Base-by-base conservation (phyloP, 2,797 vertebrate species). In the Linurgus olivaceus region DNA sequence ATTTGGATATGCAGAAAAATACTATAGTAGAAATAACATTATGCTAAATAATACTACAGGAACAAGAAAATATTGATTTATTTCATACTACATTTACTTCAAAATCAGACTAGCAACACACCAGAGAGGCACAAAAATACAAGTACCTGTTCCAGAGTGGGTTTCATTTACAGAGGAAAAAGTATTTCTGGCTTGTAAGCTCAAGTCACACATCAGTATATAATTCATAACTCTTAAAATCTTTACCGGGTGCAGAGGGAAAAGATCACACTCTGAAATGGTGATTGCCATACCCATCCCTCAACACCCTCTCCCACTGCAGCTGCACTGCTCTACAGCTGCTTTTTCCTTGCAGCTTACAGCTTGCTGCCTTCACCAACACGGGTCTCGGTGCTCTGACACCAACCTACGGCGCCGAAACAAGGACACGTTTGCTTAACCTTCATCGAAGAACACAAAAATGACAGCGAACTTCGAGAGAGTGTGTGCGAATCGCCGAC, bases 371-470 rank as follows among this genome's bases (percentile, higher is more conserved):
- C 21, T 26, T 52, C 66, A 51, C 37, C 38, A 63, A 40, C 3
- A 17, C 1, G 8, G 13, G 6, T 14, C n/a, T 11, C 5, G 11
- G 40, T 13, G 66, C 52, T 4, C 12, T 1, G 18, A 61, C 72
- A 79, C 17, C 25, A 48, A 10, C 13, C 16, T 55, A 7, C 0
- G 2, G 20, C 20, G 10, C 40, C 7, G 5, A n/a, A 16, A 35
- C 88, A 95, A 95, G 92, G 93, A 12, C 68, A 31, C 13, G 2
- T 52, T 25, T 24, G 33, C 45, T 76, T 35, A 87, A 82, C 93
- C 94, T 94, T 86, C 81, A 61, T 47, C 23, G 29, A 9, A 72
- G 50, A 66, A 38, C 74, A 37, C 3, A 4, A 50, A 37, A 26
- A 44, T 72, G 51, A 21, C 45, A 10, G 25, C 23, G 18, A 38